Evolutionary conservation across 2,888 invertebrate genomes (phyloP).

Genomic region (Drosophila aldrichi): DNA sequence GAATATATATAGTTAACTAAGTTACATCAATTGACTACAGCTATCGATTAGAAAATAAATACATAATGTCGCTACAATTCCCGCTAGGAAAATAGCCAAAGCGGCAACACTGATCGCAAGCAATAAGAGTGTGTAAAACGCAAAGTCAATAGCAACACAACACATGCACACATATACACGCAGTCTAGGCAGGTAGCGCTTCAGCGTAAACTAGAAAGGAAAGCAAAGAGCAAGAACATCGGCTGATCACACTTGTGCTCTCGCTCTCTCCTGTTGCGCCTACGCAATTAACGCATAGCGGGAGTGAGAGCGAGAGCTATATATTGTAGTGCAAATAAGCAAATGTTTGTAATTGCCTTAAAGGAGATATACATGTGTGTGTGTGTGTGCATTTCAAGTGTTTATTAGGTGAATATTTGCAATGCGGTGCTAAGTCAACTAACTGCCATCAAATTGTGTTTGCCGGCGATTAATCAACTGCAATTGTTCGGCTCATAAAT

Average conservation of each 20-base stretch:
- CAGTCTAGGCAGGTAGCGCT: too few species aligned
- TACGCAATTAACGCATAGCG: background rate
- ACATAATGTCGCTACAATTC: too few species aligned
- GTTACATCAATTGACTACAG: too few species aligned
- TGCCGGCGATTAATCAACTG: conserved; percentile 63
- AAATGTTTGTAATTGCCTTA: background rate
- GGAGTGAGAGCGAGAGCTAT: background rate
- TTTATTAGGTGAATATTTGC: background rate
- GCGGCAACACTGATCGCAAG: background rate
- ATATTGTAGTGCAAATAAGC: background rate
- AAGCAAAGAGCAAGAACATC: background rate
- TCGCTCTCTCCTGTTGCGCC: background rate
- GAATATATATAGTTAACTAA: too few species aligned
- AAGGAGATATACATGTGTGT: background rate
- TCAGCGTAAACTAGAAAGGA: too few species aligned
- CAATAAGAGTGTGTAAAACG: background rate
- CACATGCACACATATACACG: too few species aligned
- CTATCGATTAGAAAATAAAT: too few species aligned
- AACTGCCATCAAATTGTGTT: conserved; percentile 36
- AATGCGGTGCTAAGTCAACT: background rate
- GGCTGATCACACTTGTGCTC: background rate
- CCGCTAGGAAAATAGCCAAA: background rate
- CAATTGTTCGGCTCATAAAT: conserved; percentile 60
- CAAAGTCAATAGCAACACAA: background rate
- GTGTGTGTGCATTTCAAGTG: background rate